These are phyloP conservation scores for Salpingus planirostris DNA, from an alignment of 2,888 invertebrate genomes.

Conservation along the genomic window DNA sequence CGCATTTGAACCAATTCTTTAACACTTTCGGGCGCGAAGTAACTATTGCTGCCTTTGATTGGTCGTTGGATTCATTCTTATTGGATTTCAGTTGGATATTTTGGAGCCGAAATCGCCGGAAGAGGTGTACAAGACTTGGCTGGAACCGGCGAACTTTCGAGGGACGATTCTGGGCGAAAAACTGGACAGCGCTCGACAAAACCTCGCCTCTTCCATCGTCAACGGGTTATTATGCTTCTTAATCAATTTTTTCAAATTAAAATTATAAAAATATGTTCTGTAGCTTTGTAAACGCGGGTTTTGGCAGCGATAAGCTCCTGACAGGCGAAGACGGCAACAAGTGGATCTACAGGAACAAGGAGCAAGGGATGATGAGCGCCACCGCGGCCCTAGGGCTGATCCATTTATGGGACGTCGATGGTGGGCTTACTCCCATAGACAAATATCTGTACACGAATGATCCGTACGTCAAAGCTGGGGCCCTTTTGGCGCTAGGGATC, in stretches of 20 bases:
- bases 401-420: slow-evolving; percentile 97
- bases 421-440: slow-evolving; percentile 95
- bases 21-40: slow-evolving; percentile 87
- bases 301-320: slow-evolving; percentile 90
- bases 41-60: slow-evolving; percentile 10
- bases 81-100: slow-evolving; percentile 69
- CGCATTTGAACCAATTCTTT: slow-evolving; percentile 88
- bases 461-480: slow-evolving; percentile 86
- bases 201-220: slow-evolving; percentile 94
- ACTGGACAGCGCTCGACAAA: slow-evolving; percentile 92
- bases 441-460: slow-evolving; percentile 59
- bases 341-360: slow-evolving; percentile 76
- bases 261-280: too few relatives aligned
- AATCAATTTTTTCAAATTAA: too few relatives aligned
- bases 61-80: slow-evolving; percentile 4
- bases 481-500: slow-evolving; percentile 90
- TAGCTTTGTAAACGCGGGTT: slow-evolving; percentile 97
- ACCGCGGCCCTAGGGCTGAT: slow-evolving; percentile 94
- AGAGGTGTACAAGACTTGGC: slow-evolving; percentile 96
- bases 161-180: slow-evolving; percentile 60
- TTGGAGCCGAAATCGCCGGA: slow-evolving; percentile 99
- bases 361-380: slow-evolving; percentile 95
- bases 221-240: too few relatives aligned
- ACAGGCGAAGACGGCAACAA: slow-evolving; percentile 70
- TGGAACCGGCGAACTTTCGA: slow-evolving; percentile 65